A percentile compares a stretch with the other conserved stretches of the same genome.
These are phyloP conservation scores for Oryzias woworae DNA, from an alignment of 2,113 vertebrate genomes.

Conservation along the genomic window DNA sequence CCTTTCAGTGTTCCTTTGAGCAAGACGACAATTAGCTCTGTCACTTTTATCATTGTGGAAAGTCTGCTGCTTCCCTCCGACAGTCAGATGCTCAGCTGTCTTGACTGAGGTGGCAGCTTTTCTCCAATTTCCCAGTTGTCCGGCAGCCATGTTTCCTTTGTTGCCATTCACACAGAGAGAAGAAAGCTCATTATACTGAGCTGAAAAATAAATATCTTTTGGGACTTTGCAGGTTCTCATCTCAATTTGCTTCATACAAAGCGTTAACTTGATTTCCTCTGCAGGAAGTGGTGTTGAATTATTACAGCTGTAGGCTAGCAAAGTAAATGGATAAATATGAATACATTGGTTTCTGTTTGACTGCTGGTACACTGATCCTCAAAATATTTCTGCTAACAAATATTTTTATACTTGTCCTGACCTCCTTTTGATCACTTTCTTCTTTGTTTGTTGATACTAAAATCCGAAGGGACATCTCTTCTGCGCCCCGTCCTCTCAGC, in stretches of 20 bases:
- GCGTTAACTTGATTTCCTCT: slow-evolving; percentile 15
- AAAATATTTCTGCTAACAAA: background rate
- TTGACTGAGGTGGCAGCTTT: slow-evolving; percentile 33
- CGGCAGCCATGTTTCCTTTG: slow-evolving; percentile 28
- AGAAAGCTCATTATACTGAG: background rate
- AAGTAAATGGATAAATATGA: background rate
- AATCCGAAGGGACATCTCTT: slow-evolving; percentile 33
- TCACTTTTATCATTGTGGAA: slow-evolving; percentile 36
- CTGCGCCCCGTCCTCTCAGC: slow-evolving; percentile 37
- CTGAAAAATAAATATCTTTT: slow-evolving; percentile 28
- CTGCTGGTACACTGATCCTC: slow-evolving; percentile 2
- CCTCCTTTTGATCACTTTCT: slow-evolving; percentile 8
- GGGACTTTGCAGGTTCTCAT: slow-evolving; percentile 9
- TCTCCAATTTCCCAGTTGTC: slow-evolving; percentile 48
- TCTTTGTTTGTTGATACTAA: slow-evolving; percentile 24
- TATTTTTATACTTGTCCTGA: background rate
- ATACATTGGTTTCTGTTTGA: background rate
- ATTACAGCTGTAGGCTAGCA: slow-evolving; percentile 15
- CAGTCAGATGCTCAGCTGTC: slow-evolving; percentile 7
- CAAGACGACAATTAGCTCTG: slow-evolving; percentile 48
- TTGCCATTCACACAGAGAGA: slow-evolving; percentile 41
- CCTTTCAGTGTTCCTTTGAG: slow-evolving; percentile 20
- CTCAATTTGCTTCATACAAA: slow-evolving; percentile 27
- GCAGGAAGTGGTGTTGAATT: slow-evolving; percentile 10
- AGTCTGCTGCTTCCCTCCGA: slow-evolving; percentile 37